A percentile compares a stretch with the other conserved stretches of the same genome.
These are phyloP conservation scores for Craseonycteris thonglongyai DNA, from an alignment of 2,113 vertebrate genomes.

Conservation along the genomic window DNA sequence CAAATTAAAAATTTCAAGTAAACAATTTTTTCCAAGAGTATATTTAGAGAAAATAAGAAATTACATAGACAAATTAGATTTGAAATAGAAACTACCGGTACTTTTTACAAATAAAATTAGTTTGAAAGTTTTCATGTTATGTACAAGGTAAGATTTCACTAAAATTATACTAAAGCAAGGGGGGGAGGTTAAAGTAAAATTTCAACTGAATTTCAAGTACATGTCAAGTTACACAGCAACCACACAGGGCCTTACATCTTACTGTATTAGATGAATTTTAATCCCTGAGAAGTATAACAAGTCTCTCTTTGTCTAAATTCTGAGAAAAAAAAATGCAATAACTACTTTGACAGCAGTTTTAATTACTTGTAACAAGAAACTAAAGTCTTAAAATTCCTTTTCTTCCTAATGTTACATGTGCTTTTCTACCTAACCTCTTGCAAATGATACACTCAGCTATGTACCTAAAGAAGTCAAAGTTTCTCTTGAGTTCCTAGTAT, in stretches of 20 bases:
- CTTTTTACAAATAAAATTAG: background rate
- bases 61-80: background rate
- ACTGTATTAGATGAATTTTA: constrained; percentile 54
- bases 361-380: constrained; percentile 72
- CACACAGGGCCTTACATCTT: constrained; percentile 37
- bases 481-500: background rate
- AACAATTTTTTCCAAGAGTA: background rate
- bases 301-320: constrained; percentile 52
- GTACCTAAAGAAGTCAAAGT: constrained; percentile 32
- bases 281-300: constrained; percentile 59
- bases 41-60: constrained; percentile 25
- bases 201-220: constrained; percentile 39
- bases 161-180: constrained; percentile 35
- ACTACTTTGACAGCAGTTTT: constrained; percentile 70
- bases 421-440: constrained; percentile 58
- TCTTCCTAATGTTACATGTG: constrained; percentile 54
- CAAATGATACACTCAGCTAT: constrained; percentile 40
- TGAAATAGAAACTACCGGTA: background rate
- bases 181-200: constrained; percentile 31
- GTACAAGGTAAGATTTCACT: constrained; percentile 30
- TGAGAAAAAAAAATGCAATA: background rate
- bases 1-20: background rate
- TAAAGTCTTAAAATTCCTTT: constrained; percentile 71
- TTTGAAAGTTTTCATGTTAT: constrained; percentile 32
- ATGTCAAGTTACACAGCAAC: constrained; percentile 18